Evolutionary conservation across 1,140 invertebrate species (phyloP).

Genomic region (Drosophila pseudoobscura): DNA sequence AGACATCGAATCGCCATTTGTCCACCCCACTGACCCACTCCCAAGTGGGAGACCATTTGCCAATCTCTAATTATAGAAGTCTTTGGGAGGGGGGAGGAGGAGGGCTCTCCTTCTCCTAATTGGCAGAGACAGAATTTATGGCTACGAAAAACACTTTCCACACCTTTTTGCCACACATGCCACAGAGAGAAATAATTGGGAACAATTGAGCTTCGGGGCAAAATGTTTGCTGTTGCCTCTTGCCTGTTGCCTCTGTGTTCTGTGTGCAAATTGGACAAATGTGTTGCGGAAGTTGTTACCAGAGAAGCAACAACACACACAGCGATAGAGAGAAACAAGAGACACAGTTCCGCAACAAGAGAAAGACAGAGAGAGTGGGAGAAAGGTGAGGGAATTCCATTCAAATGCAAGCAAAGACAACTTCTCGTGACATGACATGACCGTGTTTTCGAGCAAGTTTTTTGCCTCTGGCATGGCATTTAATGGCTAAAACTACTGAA

Average conservation of each 20-base stretch:
- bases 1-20: too few relatives aligned
- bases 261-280: constrained; percentile 63
- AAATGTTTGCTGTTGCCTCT: background rate
- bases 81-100: background rate
- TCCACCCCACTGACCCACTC: constrained; percentile 6
- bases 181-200: constrained; percentile 58
- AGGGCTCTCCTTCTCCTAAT: constrained; percentile 25
- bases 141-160: constrained; percentile 55
- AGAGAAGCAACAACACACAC: constrained; percentile 14
- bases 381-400: background rate
- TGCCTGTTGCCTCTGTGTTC: constrained; percentile 32
- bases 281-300: constrained; percentile 65
- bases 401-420: constrained; percentile 6
- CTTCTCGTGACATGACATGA: too few relatives aligned
- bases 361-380: too few relatives aligned
- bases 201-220: constrained; percentile 52
- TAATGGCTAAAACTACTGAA: background rate
- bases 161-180: constrained; percentile 57
- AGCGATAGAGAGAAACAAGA: background rate
- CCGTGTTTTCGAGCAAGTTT: background rate
- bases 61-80: constrained; percentile 37
- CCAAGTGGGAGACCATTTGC: background rate
- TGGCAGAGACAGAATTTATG: constrained; percentile 49
- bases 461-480: too few relatives aligned
- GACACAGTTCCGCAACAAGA: too few relatives aligned